Evolutionary conservation across 2,113 vertebrate species (phyloP).

Genomic region (Galbula dea): DNA sequence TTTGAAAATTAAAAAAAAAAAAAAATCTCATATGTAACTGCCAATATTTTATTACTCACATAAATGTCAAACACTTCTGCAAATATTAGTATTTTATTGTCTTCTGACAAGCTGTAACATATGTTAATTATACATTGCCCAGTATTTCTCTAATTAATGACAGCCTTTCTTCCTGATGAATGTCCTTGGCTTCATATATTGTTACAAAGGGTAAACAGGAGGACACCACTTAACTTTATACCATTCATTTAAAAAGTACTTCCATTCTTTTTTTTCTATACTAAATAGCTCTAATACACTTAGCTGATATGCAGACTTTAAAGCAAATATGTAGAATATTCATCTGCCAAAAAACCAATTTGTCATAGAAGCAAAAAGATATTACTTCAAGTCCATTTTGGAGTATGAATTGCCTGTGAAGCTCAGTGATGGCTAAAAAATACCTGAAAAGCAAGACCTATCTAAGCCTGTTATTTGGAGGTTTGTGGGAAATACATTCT

Average conservation of each 20-base stretch:
- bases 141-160: slow-evolving; percentile 25
- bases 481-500: not conserved
- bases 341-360: not conserved
- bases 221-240: not conserved
- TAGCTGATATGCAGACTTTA: not conserved
- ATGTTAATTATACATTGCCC: slow-evolving; percentile 11
- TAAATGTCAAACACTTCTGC: not conserved
- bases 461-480: not conserved
- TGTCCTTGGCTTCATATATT: not conserved
- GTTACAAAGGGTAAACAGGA: not conserved
- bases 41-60: not conserved
- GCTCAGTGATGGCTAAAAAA: not conserved
- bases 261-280: not conserved
- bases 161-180: not conserved
- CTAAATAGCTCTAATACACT: not conserved
- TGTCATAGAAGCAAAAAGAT: not conserved
- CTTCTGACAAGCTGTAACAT: not conserved
- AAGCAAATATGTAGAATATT: not conserved
- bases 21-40: not conserved
- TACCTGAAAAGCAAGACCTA: not conserved
- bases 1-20: too few species aligned
- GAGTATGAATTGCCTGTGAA: not conserved
- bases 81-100: not conserved
- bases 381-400: not conserved
- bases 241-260: not conserved